Percentiles rank a stretch among this genome's conserved stretches.
These are phyloP conservation scores for Diplodus puntazzo DNA, from an alignment of 2,797 vertebrate species.

Conservation along the genomic window DNA sequence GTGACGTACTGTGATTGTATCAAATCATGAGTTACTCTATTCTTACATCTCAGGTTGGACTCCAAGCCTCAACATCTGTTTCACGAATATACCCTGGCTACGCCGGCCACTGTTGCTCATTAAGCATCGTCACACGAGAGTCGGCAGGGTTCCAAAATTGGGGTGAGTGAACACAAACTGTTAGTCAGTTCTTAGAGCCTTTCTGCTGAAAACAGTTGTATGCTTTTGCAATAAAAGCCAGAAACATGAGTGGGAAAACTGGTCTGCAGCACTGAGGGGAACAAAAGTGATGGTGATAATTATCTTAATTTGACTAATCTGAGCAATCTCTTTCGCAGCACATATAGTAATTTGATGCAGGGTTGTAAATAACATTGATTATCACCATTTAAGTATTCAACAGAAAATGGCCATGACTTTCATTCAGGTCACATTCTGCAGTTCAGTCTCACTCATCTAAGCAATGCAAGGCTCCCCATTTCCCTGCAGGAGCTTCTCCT, in stretches of 20 bases:
- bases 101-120: no score
- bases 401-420: neutral
- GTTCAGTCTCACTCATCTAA: slow-evolving; percentile 30
- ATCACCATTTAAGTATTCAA: neutral
- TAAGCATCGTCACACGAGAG: no score
- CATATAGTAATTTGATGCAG: neutral
- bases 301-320: neutral
- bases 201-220: neutral
- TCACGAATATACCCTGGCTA: no score
- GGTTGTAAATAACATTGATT: neutral
- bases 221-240: no score
- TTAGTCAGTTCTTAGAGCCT: neutral
- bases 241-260: no score
- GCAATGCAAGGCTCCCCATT: slow-evolving; percentile 59
- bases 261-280: no score
- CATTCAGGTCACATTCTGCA: slow-evolving; percentile 51
- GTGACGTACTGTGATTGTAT: no score
- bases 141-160: no score
- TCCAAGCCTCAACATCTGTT: no score
- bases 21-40: no score
- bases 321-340: neutral
- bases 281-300: neutral
- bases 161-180: neutral
- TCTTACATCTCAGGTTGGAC: no score
- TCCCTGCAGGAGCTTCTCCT: slow-evolving; percentile 41